A percentile compares a stretch with the other conserved stretches of the same genome.
phyloP scores from a whole-genome alignment of 1,140 invertebrate species.

The Gyrodactylus bullatarudis region DNA sequence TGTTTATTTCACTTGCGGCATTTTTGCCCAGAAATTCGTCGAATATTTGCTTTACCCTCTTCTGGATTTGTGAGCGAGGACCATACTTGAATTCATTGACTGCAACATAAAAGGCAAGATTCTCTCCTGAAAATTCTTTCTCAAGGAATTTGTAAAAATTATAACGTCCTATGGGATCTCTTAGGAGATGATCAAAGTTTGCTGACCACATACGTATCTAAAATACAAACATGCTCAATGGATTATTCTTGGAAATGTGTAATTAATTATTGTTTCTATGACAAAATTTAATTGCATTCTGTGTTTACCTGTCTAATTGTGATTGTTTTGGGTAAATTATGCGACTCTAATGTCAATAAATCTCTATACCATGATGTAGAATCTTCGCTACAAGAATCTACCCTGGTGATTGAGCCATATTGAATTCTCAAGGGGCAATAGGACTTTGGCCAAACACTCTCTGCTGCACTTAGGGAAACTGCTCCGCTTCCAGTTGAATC shows the following conservation, averaged over 20 bases:
- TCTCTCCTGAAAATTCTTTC: slow-evolving; percentile 82
- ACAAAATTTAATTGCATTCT: too few species aligned
- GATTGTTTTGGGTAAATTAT: not conserved
- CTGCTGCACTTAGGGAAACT: not conserved
- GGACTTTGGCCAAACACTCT: not conserved
- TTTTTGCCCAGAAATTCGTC: slow-evolving; percentile 72
- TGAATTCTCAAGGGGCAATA: not conserved
- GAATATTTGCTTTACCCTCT: slow-evolving; percentile 10
- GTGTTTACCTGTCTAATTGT: not conserved
- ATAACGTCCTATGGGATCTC: slow-evolving; percentile 54
- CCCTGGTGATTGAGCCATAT: not conserved
- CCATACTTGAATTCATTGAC: not conserved
- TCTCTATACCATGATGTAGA: not conserved
- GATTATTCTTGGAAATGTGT: too few species aligned
- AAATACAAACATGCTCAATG: too few species aligned
- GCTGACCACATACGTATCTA: slow-evolving; percentile 61
- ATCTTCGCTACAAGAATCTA: not conserved
- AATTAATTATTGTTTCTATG: not conserved
- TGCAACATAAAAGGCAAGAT: slow-evolving; percentile 25
- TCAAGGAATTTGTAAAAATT: slow-evolving; percentile 63
- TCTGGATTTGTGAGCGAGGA: not conserved
- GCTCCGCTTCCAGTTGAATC: not conserved
- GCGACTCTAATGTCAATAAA: not conserved
- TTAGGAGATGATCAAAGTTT: slow-evolving; percentile 51
- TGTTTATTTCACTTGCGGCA: slow-evolving; percentile 77